These are phyloP conservation scores for Nycteola revayana DNA, from an alignment of 2,888 invertebrate genomes.

Conservation along the genomic window DNA sequence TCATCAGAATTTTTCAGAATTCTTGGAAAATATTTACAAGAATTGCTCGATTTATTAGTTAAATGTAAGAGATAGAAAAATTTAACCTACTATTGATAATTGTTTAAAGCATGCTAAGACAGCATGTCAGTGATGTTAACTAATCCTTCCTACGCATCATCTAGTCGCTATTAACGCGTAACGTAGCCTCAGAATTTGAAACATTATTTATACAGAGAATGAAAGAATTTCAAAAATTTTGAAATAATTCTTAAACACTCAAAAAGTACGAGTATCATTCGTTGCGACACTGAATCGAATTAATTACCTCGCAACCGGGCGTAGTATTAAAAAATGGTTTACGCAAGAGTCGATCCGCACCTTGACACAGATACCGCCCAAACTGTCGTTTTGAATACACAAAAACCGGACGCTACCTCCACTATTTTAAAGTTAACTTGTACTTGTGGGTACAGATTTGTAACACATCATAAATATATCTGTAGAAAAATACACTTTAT, in stretches of 20 bases:
- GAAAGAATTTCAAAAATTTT: constrained; percentile 27
- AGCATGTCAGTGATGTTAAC: constrained; percentile 24
- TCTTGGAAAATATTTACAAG: too few relatives aligned
- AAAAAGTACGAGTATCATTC: constrained; percentile 67
- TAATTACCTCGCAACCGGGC: constrained; percentile 80
- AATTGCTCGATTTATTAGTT: too few relatives aligned
- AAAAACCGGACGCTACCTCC: constrained; percentile 79
- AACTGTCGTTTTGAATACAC: constrained; percentile 81
- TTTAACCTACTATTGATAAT: too few relatives aligned
- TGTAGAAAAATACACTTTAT: too few relatives aligned
- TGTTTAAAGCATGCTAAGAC: constrained; percentile 20
- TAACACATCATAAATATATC: too few relatives aligned
- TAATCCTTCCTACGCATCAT: too few relatives aligned
- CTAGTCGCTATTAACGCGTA: too few relatives aligned
- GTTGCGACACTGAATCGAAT: constrained; percentile 80
- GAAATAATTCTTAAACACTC: constrained; percentile 45
- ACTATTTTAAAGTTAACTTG: constrained; percentile 52
- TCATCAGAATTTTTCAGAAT: too few relatives aligned
- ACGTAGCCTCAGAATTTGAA: background rate
- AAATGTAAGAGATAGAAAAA: too few relatives aligned
- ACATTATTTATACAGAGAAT: constrained; percentile 14
- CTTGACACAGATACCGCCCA: constrained; percentile 77
- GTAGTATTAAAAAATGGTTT: constrained; percentile 78
- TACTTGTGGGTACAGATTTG: constrained; percentile 1
- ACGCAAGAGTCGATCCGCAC: constrained; percentile 79